These are phyloP conservation scores for Procambarus virginalis DNA, from an alignment of 1,140 invertebrate genomes.

Conservation along the genomic window DNA sequence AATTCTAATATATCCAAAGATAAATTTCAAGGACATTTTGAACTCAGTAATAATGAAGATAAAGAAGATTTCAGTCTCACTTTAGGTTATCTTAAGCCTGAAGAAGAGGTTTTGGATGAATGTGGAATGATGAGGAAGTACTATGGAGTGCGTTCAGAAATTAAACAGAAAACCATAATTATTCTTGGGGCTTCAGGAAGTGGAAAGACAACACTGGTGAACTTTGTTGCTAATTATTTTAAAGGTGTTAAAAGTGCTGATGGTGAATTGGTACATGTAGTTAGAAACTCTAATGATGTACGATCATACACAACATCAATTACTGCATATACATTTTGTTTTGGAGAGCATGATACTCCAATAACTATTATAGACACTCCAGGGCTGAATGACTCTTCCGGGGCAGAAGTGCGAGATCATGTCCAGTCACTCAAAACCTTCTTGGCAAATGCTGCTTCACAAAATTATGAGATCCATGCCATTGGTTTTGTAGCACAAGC, in stretches of 20 bases:
- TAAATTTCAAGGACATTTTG: neutral
- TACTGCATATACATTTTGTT: conserved; percentile 40
- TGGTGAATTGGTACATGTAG: conserved; percentile 14
- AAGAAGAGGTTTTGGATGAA: neutral
- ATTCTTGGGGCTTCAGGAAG: conserved; percentile 47
- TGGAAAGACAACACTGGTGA: conserved; percentile 46
- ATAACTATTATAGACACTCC: conserved; percentile 45
- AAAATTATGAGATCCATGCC: conserved; percentile 40
- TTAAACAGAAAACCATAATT: conserved; percentile 25
- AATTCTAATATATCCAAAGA: neutral
- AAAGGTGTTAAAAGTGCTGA: conserved; percentile 16
- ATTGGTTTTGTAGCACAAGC: conserved; percentile 51
- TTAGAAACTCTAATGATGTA: neutral
- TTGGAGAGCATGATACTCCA: neutral
- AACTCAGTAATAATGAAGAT: neutral
- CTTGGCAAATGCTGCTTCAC: conserved; percentile 30
- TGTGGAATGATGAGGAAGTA: conserved; percentile 46
- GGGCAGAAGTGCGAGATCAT: conserved; percentile 43
- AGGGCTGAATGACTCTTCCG: conserved; percentile 48
- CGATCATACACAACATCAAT: conserved; percentile 9
- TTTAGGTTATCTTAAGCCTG: neutral
- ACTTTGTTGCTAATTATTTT: conserved; percentile 42
- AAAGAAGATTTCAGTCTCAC: neutral
- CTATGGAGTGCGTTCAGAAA: conserved; percentile 18
- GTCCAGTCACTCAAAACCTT: conserved; percentile 48